Evolutionary conservation across 2,888 invertebrate species (phyloP).

Genomic region (Stegana nigrithorax): DNA sequence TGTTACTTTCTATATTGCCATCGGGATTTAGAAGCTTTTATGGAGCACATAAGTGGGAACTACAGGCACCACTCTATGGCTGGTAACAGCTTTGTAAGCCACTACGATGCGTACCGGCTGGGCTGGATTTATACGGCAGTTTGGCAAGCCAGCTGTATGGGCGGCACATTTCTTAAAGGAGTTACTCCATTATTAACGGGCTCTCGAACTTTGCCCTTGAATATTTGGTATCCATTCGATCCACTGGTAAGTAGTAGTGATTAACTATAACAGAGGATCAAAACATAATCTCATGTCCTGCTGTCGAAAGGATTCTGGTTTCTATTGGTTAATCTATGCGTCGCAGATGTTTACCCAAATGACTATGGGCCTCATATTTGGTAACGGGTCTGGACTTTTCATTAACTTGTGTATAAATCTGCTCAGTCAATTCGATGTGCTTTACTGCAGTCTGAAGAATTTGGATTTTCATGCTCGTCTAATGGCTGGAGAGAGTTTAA

Average conservation of each 20-base stretch:
- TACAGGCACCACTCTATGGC: constrained; percentile 62
- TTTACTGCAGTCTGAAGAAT: constrained; percentile 66
- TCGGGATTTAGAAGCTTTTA: too few relatives aligned
- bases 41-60: constrained; percentile 41
- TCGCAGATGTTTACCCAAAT: constrained; percentile 59
- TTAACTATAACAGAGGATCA: too few relatives aligned
- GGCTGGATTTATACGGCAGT: constrained; percentile 38
- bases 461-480: constrained; percentile 54
- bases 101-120: constrained; percentile 35
- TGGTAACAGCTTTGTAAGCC: constrained; percentile 58
- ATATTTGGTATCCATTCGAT: constrained; percentile 66
- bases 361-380: constrained; percentile 46
- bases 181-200: constrained; percentile 53
- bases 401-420: constrained; percentile 48
- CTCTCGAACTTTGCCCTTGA: constrained; percentile 51
- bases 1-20: constrained; percentile 56
- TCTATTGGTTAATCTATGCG: constrained; percentile 48
- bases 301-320: constrained; percentile 37
- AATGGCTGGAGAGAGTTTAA: constrained; percentile 36
- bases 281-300: too few relatives aligned
- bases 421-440: constrained; percentile 63
- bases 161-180: constrained; percentile 53
- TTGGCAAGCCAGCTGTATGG: constrained; percentile 51
- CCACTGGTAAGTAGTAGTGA: constrained; percentile 48
- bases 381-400: constrained; percentile 63